Percentiles rank a stretch among this genome's conserved stretches.
Evolutionary conservation across 2,113 vertebrate species (phyloP).

Genomic region (Neodon shergylaensis): DNA sequence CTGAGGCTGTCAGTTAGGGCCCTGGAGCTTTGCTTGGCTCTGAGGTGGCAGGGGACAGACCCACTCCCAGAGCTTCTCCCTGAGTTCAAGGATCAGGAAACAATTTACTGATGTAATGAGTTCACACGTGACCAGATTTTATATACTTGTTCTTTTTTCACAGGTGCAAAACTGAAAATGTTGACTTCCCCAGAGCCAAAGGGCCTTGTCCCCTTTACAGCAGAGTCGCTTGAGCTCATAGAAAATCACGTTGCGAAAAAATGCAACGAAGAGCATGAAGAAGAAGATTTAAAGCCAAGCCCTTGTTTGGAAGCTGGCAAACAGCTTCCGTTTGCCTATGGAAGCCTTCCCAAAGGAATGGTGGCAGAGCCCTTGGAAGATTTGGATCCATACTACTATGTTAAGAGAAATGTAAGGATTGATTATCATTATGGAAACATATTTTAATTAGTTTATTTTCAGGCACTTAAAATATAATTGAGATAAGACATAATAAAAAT

Average conservation of each 20-base stretch:
- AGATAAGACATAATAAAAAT: not conserved
- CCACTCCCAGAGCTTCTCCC: not conserved
- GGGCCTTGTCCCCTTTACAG: conserved; percentile 87
- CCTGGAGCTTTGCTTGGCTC: too few relatives aligned
- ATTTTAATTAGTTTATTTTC: conserved; percentile 28
- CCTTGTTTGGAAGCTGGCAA: conserved; percentile 90
- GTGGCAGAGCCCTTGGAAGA: conserved; percentile 91
- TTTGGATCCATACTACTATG: conserved; percentile 89
- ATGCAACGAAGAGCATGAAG: conserved; percentile 78
- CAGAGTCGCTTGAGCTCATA: conserved; percentile 87
- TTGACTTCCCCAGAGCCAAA: conserved; percentile 84
- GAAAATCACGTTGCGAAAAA: conserved; percentile 88
- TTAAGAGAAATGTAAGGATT: conserved; percentile 88
- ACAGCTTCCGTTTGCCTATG: conserved; percentile 89
- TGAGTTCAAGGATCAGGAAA: not conserved
- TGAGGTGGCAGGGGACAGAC: not conserved
- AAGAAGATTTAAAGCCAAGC: conserved; percentile 84
- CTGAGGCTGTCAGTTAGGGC: not conserved
- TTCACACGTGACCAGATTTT: not conserved
- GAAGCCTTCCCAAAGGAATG: conserved; percentile 85
- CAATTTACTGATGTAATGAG: not conserved
- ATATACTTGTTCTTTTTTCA: conserved; percentile 39
- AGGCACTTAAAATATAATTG: not conserved
- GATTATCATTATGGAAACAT: not conserved
- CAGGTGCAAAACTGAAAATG: conserved; percentile 66